A percentile compares a stretch with the other conserved stretches of the same genome.
These are phyloP conservation scores for Poeciliopsis turneri DNA, from an alignment of 2,797 vertebrate species.

Conservation along the genomic window DNA sequence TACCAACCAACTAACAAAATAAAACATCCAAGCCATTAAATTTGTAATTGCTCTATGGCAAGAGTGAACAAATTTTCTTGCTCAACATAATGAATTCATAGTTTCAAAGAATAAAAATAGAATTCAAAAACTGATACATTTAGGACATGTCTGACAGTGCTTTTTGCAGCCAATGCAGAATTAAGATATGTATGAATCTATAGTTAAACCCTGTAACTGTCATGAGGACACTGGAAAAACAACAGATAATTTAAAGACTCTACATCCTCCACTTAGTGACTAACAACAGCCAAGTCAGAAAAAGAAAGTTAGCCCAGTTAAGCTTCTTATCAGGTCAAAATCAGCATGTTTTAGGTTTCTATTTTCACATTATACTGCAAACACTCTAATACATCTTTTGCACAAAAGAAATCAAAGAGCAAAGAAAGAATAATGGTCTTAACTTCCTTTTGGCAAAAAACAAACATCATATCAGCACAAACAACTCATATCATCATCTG, in stretches of 20 bases:
- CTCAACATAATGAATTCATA: neutral
- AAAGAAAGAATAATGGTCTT: neutral
- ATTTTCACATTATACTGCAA: neutral
- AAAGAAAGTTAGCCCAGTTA: neutral
- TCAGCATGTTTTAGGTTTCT: neutral
- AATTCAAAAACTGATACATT: neutral
- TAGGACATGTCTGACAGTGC: neutral
- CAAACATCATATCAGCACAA: slow-evolving; percentile 1
- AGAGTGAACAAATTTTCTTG: neutral
- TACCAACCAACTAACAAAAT: neutral
- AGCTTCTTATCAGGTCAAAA: neutral
- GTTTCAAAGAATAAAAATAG: neutral
- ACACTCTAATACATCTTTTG: neutral
- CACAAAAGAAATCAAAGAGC: neutral
- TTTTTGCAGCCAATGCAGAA: neutral
- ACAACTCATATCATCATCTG: neutral
- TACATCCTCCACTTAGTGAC: neutral
- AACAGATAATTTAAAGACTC: neutral
- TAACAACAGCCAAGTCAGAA: neutral
- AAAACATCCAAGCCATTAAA: neutral
- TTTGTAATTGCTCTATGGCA: neutral
- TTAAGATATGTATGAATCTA: neutral
- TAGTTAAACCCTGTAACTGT: neutral
- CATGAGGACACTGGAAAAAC: neutral
- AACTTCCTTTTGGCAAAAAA: neutral